phyloP scores from a whole-genome alignment of 2,797 vertebrate genomes.

The Eutrigla gurnardus region DNA sequence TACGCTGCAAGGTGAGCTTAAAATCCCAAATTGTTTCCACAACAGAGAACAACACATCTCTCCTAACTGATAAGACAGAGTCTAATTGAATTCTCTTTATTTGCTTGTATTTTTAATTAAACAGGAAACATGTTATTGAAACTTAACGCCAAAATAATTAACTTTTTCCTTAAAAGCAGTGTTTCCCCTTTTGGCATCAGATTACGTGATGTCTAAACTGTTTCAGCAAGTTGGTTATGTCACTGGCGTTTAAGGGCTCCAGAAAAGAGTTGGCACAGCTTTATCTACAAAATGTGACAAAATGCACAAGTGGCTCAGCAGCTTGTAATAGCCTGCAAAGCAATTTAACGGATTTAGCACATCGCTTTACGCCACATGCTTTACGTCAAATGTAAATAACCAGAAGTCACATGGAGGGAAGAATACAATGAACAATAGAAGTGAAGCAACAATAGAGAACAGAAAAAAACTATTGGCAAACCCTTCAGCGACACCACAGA shows the following conservation, averaged over 20 bases:
- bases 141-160: background rate
- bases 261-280: background rate
- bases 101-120: slow-evolving; percentile 14
- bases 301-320: background rate
- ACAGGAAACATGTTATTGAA: background rate
- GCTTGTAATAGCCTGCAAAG: too few relatives aligned
- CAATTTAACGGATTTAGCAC: background rate
- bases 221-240: background rate
- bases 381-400: background rate
- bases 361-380: background rate
- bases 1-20: slow-evolving; percentile 93
- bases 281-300: background rate
- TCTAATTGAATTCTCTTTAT: background rate
- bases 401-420: background rate
- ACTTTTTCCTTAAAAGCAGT: background rate
- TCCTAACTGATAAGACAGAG: background rate
- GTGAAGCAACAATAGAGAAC: background rate
- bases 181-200: too few relatives aligned
- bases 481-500: background rate
- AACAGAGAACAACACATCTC: background rate
- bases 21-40: background rate
- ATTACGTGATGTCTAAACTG: background rate
- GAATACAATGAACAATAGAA: background rate
- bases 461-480: background rate
- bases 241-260: too few relatives aligned